Evolutionary conservation across 1,140 invertebrate species (phyloP), one percentile per base, ranked within the genome.

Genomic region (Manduca sexta): DNA sequence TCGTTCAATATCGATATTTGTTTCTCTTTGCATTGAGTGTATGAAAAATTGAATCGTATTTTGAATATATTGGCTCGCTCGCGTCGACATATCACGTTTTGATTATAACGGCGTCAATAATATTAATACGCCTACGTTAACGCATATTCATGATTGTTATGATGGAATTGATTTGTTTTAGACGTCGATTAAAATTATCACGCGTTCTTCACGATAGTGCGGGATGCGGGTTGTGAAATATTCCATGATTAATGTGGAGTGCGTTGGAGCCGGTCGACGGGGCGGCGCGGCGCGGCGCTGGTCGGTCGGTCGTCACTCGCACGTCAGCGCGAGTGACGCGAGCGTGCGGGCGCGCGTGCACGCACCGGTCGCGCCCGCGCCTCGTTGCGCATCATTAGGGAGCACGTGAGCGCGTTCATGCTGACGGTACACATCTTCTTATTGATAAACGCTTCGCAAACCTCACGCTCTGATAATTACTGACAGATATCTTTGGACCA

Each of bases 321-420:
- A 52, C 58, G 69, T 60, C 60, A 72, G 35, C 11, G 16, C 46
- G 64, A 60, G 69, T 71, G 53, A 62, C 50, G 60, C 4, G 21
- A 26, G 21, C 21, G 21, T 26, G 21, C 4, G 1, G 21, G 21
- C 21, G 21, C 21, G 21, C 21, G 21, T 26, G 21, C 47, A 57
- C 59, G 60, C 61, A 44, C 29, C 44, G 43, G 31, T 48, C 58
- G 63, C 60, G 57, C 62, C 52, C 60, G 64, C 55, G 55, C 64
- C 44, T 40, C 49, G 37, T 5, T 43, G 42, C 48, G 49, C 73
- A 62, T 63, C 58, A 64, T 40, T 56, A 29, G 35, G 21, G 13
- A 47, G 57, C 65, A 49, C 60, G 60, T 60, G 59, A 62, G 42
- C 39, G 21, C 45, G 41, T 47, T 26, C 21, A 26, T 8, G 4